A percentile compares a stretch with the other conserved stretches of the same genome.
phyloP scores from a whole-genome alignment of 2,113 vertebrate species.

The Antidorcas marsupialis region DNA sequence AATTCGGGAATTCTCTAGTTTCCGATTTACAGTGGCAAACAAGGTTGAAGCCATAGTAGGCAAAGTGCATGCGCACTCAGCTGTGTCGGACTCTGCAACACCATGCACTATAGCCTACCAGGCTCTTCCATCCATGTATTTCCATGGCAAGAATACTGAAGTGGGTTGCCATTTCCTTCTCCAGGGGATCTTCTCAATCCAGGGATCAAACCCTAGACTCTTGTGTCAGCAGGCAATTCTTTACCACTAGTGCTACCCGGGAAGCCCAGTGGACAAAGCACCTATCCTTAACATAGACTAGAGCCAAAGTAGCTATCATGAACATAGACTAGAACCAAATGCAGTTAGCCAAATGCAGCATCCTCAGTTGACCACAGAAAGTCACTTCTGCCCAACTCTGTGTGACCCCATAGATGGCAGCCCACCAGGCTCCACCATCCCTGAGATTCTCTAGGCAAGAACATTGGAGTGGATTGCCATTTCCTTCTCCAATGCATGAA shows the following conservation, averaged over 20 bases:
- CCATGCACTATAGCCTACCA: not conserved
- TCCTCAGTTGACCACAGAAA: not conserved
- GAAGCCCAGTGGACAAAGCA: not conserved
- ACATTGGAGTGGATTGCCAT: no score
- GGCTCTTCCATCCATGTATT: not conserved
- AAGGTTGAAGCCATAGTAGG: not conserved
- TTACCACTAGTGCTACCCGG: not conserved
- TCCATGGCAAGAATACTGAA: not conserved
- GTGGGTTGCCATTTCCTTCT: not conserved
- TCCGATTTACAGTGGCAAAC: not conserved
- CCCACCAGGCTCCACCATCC: no score
- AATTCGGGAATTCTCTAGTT: not conserved
- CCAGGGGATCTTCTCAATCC: not conserved
- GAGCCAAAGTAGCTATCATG: not conserved
- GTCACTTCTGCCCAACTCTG: no score
- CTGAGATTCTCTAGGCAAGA: no score
- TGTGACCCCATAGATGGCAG: no score
- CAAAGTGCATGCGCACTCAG: not conserved
- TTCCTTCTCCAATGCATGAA: no score
- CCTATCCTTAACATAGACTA: not conserved
- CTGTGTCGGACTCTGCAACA: not conserved
- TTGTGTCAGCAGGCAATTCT: not conserved
- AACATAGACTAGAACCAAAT: not conserved
- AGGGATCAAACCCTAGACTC: not conserved
- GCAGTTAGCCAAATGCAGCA: not conserved